phyloP scores from a whole-genome alignment of 2,888 invertebrate species.

The Erebia palarica region DNA sequence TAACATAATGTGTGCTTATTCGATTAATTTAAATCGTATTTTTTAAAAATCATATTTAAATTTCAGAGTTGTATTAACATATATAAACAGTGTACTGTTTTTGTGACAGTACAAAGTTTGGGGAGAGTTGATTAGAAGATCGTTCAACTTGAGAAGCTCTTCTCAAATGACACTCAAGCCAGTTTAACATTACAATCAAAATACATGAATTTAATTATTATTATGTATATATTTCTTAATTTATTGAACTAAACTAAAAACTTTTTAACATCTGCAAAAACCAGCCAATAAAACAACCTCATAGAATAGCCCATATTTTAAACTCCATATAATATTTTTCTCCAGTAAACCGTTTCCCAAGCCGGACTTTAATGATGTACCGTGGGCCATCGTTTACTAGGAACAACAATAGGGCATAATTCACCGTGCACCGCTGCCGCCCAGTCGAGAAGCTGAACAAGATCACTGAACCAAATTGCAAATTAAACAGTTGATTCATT shows the following conservation, averaged over 20 bases:
- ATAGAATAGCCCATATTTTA: constrained; percentile 21
- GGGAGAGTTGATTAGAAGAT: constrained; percentile 12
- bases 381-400: constrained; percentile 44
- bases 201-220: too few species aligned
- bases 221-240: too few species aligned
- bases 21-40: too few species aligned
- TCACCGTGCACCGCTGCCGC: constrained; percentile 53
- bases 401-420: constrained; percentile 68
- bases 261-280: not conserved
- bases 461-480: constrained; percentile 73
- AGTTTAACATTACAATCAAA: not conserved
- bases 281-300: constrained; percentile 16
- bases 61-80: too few species aligned
- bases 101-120: constrained; percentile 31
- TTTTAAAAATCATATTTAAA: too few species aligned
- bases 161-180: not conserved
- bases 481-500: constrained; percentile 53
- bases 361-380: constrained; percentile 42
- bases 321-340: constrained; percentile 28
- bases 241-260: not conserved
- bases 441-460: constrained; percentile 59
- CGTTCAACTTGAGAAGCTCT: constrained; percentile 12
- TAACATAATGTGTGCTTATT: too few species aligned
- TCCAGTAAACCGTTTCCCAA: constrained; percentile 35
- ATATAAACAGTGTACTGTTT: not conserved